Evolutionary conservation across 2,113 vertebrate genomes (phyloP).

Genomic region (Oxygymnocypris stewartii): DNA sequence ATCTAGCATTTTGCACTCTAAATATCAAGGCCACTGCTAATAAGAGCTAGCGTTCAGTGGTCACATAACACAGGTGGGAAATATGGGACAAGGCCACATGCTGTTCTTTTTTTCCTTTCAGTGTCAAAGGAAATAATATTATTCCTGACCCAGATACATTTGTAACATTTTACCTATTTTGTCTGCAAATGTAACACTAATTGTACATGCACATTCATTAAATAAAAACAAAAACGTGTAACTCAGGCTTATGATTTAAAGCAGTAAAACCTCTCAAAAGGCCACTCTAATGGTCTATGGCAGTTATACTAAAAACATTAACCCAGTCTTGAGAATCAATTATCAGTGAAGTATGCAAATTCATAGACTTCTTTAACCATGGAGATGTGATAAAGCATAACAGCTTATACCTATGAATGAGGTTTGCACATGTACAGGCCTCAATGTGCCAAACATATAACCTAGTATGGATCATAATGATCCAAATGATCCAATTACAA

Average conservation of each 20-base stretch:
- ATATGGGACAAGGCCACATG: constrained; percentile 6
- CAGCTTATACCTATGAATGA: not conserved
- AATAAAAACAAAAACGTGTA: constrained; percentile 1
- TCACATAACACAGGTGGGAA: not conserved
- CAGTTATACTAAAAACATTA: not conserved
- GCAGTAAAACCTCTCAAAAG: not conserved
- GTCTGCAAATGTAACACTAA: not conserved
- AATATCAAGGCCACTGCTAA: not conserved
- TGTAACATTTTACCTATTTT: not conserved
- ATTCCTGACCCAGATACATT: constrained; percentile 4
- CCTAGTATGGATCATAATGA: not conserved
- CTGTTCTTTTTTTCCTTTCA: not conserved
- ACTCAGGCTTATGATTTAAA: not conserved
- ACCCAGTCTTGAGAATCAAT: not conserved
- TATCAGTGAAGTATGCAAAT: not conserved
- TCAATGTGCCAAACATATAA: not conserved
- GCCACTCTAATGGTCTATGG: not conserved
- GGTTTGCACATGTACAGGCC: not conserved
- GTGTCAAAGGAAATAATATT: not conserved
- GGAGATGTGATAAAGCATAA: not conserved
- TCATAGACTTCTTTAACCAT: not conserved
- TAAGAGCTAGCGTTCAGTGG: not conserved
- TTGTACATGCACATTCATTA: not conserved
- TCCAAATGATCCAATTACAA: constrained; percentile 4
- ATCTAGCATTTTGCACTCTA: not conserved